Evolutionary conservation across 2,113 vertebrate genomes (phyloP), one percentile per base, ranked within the genome.

Genomic region (Hyperopisus bebe): DNA sequence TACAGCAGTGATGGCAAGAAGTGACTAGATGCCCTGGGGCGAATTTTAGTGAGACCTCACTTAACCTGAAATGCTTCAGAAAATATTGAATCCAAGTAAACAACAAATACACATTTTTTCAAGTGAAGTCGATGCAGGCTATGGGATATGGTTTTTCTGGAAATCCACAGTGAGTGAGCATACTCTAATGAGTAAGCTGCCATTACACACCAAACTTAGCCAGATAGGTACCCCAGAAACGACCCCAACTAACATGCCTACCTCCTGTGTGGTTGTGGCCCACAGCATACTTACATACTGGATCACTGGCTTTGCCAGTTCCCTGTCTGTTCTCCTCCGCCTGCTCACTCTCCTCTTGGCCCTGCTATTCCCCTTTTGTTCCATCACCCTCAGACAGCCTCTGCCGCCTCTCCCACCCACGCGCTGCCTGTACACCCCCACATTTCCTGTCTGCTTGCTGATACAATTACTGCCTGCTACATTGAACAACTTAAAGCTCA

Each of bases 391-490:
- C 47, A 53, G 15, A 35, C 50, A 31, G 21, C 31, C 50, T 53
- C 35, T 53, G 17, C 48, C 27, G 31, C n/a, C 27, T 87, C 50
- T 55, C 86, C 31, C 50, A 51, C 50, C 48, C 86, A 51, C 86
- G 4, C 50, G 70, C 70, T 8, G 70, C 70, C 19, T n/a, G 44
- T 86, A 86, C 83, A 50, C 83, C 83, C 83, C 47, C 83, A 27
- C 83, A 50, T 7, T 86, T 86, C 83, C 47, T 50, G 83, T 86
- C 83, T 85, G 83, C 83, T 85, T 39, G 50, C 48, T 53, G 86
- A 55, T 53, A 31, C 50, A 35, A 55, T 53, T 87, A 55, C 86
- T 24, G 86, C 50, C 86, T 55, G 47, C 86, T 51, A 39, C 35
- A 53, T 35, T 27, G 39, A 55, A 21, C 5, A 87, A 55, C 11